Percentiles rank a stretch among this genome's conserved stretches.
phyloP scores from a whole-genome alignment of 92 coral and sea anemone genomes.

The Epizoanthus ramosus region DNA sequence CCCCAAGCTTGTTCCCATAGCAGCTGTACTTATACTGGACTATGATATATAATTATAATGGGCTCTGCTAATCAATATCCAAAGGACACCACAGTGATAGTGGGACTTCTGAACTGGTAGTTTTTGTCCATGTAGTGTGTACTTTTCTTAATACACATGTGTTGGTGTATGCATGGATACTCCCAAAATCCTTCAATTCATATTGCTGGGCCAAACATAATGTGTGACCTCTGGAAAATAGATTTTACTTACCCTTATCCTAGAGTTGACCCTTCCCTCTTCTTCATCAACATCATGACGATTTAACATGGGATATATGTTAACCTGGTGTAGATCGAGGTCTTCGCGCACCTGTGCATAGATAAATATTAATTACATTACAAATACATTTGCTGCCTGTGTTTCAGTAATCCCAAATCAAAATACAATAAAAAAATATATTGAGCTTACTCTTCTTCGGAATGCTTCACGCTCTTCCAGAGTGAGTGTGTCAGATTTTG shows the following conservation, averaged over 20 bases:
- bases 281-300: constrained; percentile 96
- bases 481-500: constrained; percentile 94
- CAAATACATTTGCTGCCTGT: not conserved
- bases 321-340: constrained; percentile 77
- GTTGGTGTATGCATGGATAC: no score
- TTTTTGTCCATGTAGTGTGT: no score
- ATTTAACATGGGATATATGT: constrained; percentile 92
- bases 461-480: constrained; percentile 97
- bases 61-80: no score
- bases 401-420: not conserved
- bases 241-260: constrained; percentile 77
- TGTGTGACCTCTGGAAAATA: not conserved
- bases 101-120: no score
- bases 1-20: no score
- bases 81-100: no score
- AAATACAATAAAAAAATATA: not conserved
- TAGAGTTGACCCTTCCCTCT: constrained; percentile 84
- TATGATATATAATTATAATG: no score
- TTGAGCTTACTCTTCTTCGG: constrained; percentile 80
- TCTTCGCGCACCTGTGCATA: constrained; percentile 86
- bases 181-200: no score
- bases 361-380: not conserved
- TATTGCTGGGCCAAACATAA: no score
- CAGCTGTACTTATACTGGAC: no score
- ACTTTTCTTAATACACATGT: no score